Conservation (phyloP, 1,140 invertebrate species). For the Procambarus clarkii region DNA sequence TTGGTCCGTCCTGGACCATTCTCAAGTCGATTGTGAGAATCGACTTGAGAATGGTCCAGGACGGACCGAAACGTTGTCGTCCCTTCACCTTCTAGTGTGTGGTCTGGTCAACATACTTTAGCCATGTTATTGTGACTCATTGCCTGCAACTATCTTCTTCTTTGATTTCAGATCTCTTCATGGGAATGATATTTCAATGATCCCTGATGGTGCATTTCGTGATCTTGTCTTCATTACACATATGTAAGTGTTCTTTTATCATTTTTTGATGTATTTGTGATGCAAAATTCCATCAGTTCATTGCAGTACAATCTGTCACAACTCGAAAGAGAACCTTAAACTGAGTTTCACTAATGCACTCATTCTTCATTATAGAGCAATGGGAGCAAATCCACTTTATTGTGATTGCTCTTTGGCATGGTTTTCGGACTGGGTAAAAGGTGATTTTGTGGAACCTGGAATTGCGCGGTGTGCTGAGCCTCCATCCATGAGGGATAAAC, state of each 20-base stretch:
- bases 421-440: slow-evolving; percentile 98
- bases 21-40: no score
- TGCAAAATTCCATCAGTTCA: neutral
- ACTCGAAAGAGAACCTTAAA: slow-evolving; percentile 24
- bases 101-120: no score
- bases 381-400: slow-evolving; percentile 97
- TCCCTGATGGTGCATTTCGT: slow-evolving; percentile 96
- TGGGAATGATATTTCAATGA: slow-evolving; percentile 96
- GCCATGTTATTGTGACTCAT: no score
- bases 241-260: slow-evolving; percentile 86
- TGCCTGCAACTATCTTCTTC: no score
- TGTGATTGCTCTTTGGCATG: slow-evolving; percentile 97
- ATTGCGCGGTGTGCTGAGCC: slow-evolving; percentile 96
- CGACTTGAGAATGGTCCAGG: no score
- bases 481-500: slow-evolving; percentile 91
- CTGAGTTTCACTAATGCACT: slow-evolving; percentile 32
- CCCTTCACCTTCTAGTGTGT: no score
- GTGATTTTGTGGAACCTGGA: slow-evolving; percentile 96
- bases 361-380: slow-evolving; percentile 81
- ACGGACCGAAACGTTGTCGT: no score
- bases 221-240: slow-evolving; percentile 96
- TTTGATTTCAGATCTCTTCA: slow-evolving; percentile 81
- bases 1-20: no score
- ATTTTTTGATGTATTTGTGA: no score
- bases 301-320: neutral